Conservation (phyloP, 2,888 invertebrate genomes). For the Mesoligia furuncula region DNA sequence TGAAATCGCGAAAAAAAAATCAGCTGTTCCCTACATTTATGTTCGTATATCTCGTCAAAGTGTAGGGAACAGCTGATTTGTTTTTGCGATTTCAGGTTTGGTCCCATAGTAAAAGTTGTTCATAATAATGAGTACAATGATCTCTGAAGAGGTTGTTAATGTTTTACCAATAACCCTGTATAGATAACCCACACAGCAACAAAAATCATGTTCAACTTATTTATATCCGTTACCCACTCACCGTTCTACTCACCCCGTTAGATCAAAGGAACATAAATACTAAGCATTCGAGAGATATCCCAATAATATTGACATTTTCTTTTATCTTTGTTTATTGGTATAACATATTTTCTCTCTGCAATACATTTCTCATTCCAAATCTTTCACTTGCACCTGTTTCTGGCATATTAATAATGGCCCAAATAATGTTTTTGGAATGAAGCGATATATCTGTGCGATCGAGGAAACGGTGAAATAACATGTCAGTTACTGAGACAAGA, state of each 20-base stretch:
- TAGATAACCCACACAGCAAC: neutral
- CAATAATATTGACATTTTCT: conserved; percentile 40
- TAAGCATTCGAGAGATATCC: neutral
- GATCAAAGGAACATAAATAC: conserved; percentile 21
- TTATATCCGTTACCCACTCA: neutral
- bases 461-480: conserved; percentile 34
- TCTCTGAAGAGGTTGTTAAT: no score
- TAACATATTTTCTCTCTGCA: conserved; percentile 25
- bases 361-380: conserved; percentile 29
- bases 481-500: conserved; percentile 13
- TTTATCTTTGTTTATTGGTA: conserved; percentile 13
- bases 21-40: no score
- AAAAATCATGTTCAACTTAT: neutral
- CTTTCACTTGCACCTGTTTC: conserved; percentile 32
- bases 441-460: conserved; percentile 23
- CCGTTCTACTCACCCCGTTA: conserved; percentile 11
- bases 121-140: no score
- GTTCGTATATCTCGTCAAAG: no score
- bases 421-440: conserved; percentile 23
- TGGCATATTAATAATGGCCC: neutral
- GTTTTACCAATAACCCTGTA: no score
- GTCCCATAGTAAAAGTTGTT: no score
- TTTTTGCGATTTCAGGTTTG: no score
- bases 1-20: no score
- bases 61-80: no score